These are phyloP conservation scores for Aplochiton taeniatus DNA, from an alignment of 2,797 vertebrate species.

Conservation along the genomic window DNA sequence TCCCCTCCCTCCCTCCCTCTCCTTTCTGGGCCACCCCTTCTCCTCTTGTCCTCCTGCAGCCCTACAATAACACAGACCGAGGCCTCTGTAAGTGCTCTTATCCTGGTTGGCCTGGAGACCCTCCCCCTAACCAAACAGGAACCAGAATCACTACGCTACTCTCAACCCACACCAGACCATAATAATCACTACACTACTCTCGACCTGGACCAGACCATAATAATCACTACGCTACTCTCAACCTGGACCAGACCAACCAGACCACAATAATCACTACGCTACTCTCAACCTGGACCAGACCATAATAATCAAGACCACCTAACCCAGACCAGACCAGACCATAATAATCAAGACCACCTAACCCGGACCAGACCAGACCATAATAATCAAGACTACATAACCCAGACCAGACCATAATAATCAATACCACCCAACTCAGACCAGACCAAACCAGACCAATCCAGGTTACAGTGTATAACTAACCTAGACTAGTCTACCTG, in stretches of 20 bases:
- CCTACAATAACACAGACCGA: constrained; percentile 72
- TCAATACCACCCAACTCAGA: neutral
- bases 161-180: constrained; percentile 35
- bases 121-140: constrained; percentile 71
- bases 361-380: neutral
- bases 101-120: constrained; percentile 62
- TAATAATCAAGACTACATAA: neutral
- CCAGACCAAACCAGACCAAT: constrained; percentile 31
- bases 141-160: constrained; percentile 59
- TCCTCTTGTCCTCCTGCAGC: constrained; percentile 49
- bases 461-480: constrained; percentile 25
- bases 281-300: too few relatives aligned
- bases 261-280: neutral
- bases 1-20: neutral
- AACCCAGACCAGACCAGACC: neutral
- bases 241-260: neutral
- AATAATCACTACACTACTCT: constrained; percentile 31
- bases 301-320: neutral
- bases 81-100: constrained; percentile 71
- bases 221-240: constrained; percentile 35
- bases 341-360: neutral
- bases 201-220: constrained; percentile 25
- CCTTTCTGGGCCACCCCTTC: neutral
- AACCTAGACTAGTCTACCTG: neutral
- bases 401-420: neutral